Evolutionary conservation across 2,113 vertebrate genomes (phyloP).

Genomic region (Psittacula cyanocephala): DNA sequence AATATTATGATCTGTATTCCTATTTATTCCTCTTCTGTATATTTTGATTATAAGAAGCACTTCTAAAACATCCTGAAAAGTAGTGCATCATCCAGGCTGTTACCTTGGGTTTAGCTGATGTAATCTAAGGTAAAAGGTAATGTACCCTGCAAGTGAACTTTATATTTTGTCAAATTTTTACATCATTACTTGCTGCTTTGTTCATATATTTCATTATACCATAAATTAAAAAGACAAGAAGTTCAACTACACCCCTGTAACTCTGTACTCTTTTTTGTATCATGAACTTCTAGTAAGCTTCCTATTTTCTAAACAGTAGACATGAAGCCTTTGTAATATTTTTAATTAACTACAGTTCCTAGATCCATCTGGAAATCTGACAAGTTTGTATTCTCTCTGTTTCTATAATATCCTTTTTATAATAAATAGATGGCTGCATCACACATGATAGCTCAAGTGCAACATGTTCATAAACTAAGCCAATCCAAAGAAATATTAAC

Average conservation of each 20-base stretch:
- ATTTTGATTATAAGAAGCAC: background rate
- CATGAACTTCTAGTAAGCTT: background rate
- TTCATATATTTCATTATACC: background rate
- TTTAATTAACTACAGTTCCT: conserved; percentile 44
- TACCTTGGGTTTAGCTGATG: background rate
- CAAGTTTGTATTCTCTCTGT: conserved; percentile 2
- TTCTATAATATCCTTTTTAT: conserved; percentile 51
- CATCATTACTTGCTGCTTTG: background rate
- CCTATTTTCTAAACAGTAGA: conserved; percentile 8
- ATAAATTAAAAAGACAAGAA: background rate
- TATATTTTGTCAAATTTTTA: background rate
- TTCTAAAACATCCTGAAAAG: background rate
- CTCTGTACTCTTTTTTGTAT: background rate
- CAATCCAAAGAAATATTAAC: background rate
- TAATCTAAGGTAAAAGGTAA: background rate
- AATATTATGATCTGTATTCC: background rate
- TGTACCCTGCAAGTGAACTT: background rate
- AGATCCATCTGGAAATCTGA: background rate
- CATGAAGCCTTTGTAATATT: background rate
- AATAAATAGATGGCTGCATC: background rate
- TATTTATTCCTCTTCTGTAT: background rate
- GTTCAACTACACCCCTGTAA: background rate
- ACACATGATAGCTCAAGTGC: background rate
- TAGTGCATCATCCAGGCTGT: background rate
- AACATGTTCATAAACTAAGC: conserved; percentile 2